These are phyloP conservation scores for Myopa tessellatipennis DNA, from an alignment of 2,888 invertebrate genomes.

Conservation along the genomic window DNA sequence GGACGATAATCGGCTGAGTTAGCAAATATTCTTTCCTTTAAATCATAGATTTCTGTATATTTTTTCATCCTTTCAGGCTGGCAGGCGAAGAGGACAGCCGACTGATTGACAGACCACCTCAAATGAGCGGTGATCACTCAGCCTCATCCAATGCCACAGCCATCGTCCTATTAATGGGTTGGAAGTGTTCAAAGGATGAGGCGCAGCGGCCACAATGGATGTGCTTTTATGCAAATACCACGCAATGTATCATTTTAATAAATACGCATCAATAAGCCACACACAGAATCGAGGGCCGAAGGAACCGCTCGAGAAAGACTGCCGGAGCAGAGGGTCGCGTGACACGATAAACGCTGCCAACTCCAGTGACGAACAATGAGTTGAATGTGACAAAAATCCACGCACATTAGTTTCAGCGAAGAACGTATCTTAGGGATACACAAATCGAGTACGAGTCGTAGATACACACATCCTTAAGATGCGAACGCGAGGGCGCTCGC, in stretches of 20 bases:
- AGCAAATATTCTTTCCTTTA: too few species aligned
- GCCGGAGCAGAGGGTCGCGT: background rate
- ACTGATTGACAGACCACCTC: background rate
- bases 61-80: too few species aligned
- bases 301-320: background rate
- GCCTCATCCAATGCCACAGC: background rate
- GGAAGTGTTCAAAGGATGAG: background rate
- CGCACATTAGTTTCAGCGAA: conserved; percentile 46
- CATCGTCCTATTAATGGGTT: too few species aligned
- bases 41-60: too few species aligned
- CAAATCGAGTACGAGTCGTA: background rate
- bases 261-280: conserved; percentile 44
- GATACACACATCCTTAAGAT: conserved; percentile 3
- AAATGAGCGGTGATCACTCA: background rate
- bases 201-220: background rate
- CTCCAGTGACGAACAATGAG: conserved; percentile 43
- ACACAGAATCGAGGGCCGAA: conserved; percentile 9
- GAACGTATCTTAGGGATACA: background rate
- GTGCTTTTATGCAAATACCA: conserved; percentile 32
- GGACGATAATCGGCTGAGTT: too few species aligned
- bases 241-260: conserved; percentile 46
- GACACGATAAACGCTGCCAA: conserved; percentile 29
- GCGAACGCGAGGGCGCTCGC: too few species aligned
- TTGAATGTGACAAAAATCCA: conserved; percentile 46
- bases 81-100: background rate